Evolutionary conservation across 2,888 invertebrate species (phyloP), one percentile per base, ranked within the genome.

Genomic region (Pristionchus exspectatus): DNA sequence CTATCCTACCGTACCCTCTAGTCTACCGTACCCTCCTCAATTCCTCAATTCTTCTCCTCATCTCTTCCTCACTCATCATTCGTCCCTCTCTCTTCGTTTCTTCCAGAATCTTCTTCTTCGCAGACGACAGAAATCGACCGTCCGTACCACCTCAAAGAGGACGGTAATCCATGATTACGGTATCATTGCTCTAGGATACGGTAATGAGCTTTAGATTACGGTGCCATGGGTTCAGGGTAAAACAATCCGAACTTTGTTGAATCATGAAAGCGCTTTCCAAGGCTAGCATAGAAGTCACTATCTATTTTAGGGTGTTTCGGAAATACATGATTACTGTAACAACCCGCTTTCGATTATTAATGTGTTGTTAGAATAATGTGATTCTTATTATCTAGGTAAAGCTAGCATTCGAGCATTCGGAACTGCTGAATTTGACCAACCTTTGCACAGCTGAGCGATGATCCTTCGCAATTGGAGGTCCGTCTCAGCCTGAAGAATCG

Each of bases 101-200:
- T 54, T 66, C 88, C 54, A 88, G 54, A n/a, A 88, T 56, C 59
- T 24, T 88, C 77, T 77, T 88, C 88, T 77, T 74, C 56, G 77
- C 74, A 4, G 7, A 5, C 27, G 30, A 21, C 59, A 56, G 24
- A n/a, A 66, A 27, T 44, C 56, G 33, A 30, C 77, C 56, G 18
- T 88, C 88, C 16, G 54, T 21, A 10, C 74, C 87, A 3, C 69
- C 85, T 69, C 1, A 63, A n/a, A 1, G 24, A n/a, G 63, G 3
- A 63, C 63, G 63, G 63, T 63, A 63, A 59, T 24, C 24, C 38
- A 12, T 24, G 56, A 21, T 21, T 56, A 18, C 56, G 18, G 56
- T 56, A 56, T 27, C 16, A 66, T n/a, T 66, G 66, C 66, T 66
- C 4, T 21, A 66, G n/a, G 14, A 9, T 69, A 27, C 44, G 3